These are phyloP conservation scores for Puntigrus tetrazona DNA, from an alignment of 2,113 vertebrate species.

Conservation along the genomic window DNA sequence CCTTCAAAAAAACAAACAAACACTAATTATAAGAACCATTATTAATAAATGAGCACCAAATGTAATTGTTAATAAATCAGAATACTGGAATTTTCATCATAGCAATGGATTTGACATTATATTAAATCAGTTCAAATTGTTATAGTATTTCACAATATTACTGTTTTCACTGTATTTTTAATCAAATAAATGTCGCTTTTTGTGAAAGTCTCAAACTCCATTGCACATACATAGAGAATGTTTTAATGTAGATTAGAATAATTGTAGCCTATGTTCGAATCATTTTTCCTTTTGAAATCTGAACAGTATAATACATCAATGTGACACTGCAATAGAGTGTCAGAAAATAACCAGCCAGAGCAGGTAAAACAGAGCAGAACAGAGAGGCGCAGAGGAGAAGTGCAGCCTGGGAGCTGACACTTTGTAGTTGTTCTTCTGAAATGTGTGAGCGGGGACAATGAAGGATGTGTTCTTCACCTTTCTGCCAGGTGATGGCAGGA, in stretches of 20 bases:
- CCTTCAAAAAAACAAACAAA: no score
- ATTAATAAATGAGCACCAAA: not conserved
- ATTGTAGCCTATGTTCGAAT: not conserved
- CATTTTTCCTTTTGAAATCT: not conserved
- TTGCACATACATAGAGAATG: not conserved
- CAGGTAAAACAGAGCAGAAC: not conserved
- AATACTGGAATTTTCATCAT: not conserved
- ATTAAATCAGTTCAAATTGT: not conserved
- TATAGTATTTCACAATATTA: not conserved
- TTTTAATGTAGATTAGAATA: not conserved
- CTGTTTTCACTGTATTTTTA: not conserved
- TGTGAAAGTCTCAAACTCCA: not conserved
- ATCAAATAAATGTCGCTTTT: no score
- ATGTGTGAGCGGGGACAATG: slow-evolving; percentile 20
- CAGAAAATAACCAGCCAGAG: not conserved
- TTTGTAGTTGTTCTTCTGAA: not conserved
- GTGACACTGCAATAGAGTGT: not conserved
- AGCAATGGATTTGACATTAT: not conserved
- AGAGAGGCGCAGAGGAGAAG: not conserved
- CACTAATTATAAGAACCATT: not conserved
- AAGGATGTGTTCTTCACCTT: slow-evolving; percentile 75
- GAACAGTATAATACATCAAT: not conserved
- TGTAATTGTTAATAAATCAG: not conserved
- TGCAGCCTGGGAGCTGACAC: slow-evolving; percentile 18
- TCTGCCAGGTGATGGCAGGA: slow-evolving; percentile 97